phyloP scores from a whole-genome alignment of 2,797 vertebrate genomes.

The Malurus splendens region DNA sequence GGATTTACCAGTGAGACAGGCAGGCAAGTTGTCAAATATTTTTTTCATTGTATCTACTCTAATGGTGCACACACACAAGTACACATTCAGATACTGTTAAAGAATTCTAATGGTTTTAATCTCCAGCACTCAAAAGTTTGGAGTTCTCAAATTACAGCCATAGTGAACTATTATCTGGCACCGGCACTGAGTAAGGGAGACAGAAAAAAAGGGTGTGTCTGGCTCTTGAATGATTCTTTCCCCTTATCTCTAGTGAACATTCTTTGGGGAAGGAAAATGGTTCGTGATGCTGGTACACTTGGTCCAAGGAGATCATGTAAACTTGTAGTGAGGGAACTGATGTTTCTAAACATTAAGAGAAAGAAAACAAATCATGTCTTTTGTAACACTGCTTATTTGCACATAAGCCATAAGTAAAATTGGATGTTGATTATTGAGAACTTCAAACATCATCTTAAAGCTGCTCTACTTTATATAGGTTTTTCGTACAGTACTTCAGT shows the following conservation, averaged over 20 bases:
- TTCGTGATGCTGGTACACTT: background rate
- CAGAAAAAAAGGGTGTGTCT: background rate
- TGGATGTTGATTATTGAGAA: background rate
- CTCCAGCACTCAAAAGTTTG: background rate
- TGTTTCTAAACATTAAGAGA: background rate
- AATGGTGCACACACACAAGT: background rate
- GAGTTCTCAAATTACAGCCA: background rate
- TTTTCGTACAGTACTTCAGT: background rate
- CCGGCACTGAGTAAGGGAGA: background rate
- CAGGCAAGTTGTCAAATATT: constrained; percentile 82
- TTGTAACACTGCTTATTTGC: background rate
- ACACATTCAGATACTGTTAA: background rate
- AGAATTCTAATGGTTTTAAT: background rate
- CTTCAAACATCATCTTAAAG: background rate
- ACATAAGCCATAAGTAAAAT: background rate
- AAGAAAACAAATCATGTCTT: background rate
- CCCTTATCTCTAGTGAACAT: background rate
- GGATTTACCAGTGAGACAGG: constrained; percentile 96
- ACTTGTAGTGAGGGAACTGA: background rate
- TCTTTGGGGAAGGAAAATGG: background rate
- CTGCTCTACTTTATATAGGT: background rate
- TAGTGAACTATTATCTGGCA: background rate
- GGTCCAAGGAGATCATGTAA: background rate
- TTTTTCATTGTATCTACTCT: background rate
- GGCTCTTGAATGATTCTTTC: background rate